Evolutionary conservation across 2,113 vertebrate genomes (phyloP), one percentile per base, ranked within the genome.

Genomic region (Syngnathoides biaculeatus): DNA sequence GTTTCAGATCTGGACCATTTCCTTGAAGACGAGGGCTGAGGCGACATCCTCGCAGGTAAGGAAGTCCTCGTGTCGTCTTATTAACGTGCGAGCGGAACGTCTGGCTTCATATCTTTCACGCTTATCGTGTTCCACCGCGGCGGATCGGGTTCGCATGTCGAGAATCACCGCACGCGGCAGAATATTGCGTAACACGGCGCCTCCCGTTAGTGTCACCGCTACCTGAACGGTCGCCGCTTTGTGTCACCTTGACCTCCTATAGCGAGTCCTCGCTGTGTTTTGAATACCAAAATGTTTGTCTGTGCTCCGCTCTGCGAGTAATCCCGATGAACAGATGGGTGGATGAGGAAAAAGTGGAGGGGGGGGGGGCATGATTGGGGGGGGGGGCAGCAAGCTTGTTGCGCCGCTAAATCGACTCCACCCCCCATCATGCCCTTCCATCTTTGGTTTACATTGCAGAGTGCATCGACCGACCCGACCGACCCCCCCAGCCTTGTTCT

Each of bases 261-360:
- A 13, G 27, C 42, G 65, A 83, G 61, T 81, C 75, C 62, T 83
- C 70, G 75, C 81, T 79, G 71, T 69, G 69, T 68, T 68, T 14
- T 56, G 39, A 39, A n/a, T 59, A 30, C 17, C 48, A 52, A 52
- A 59, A 67, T 67, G 53, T 47, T 66, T 64, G 19, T 67, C 62
- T 75, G 68, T 67, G 26, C 58, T 67, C 64, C 20, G 64, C 67
- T 68, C 56, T 50, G 52, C 70, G 83, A 82, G 72, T 88, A 86
- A 89, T 88, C 83, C 80, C 55, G 47, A 72, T 24, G 80, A 88
- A 84, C 83, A 85, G 85, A 87, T 88, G 87, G 79, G 27, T 76
- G 77, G 75, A 77, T 66, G 61, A 83, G 67, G n/a, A 61, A 66
- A 77, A 64, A 64, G 68, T 67, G 58, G 26, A 69, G 66, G 67